phyloP scores from a whole-genome alignment of 2,113 vertebrate species.

The Amazona vittata region DNA sequence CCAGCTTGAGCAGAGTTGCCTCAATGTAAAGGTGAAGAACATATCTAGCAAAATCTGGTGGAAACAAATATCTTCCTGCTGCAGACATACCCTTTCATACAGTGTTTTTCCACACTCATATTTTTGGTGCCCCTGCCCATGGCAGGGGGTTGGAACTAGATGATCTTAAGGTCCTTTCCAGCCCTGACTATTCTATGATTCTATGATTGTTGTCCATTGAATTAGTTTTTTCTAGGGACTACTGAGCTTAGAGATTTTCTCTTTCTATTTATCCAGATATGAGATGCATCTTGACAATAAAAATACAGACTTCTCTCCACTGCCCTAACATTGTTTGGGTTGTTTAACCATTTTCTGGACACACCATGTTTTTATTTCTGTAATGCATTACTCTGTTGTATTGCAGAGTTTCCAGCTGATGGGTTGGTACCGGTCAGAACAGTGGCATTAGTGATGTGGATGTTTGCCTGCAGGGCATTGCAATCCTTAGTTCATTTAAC shows the following conservation, averaged over 20 bases:
- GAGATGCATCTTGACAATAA: background rate
- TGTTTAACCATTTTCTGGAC: background rate
- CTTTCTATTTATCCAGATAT: background rate
- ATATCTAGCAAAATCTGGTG: background rate
- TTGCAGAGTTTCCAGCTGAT: background rate
- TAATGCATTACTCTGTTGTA: background rate
- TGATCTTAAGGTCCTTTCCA: too few species aligned
- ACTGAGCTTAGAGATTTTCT: background rate
- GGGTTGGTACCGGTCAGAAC: background rate
- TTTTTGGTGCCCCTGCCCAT: background rate
- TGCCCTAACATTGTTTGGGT: fast-evolving
- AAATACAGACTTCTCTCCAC: background rate
- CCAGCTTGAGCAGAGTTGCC: background rate
- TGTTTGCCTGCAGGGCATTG: background rate
- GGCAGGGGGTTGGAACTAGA: too few species aligned
- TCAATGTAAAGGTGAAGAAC: background rate
- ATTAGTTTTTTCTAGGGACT: background rate
- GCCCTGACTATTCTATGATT: too few species aligned
- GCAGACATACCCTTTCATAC: background rate
- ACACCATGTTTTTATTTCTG: background rate
- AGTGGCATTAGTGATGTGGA: background rate
- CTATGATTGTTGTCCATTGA: background rate
- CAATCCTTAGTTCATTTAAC: background rate
- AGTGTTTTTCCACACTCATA: background rate
- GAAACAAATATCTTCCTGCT: background rate